Percentiles rank a stretch among this genome's conserved stretches.
These are phyloP conservation scores for Ceratothoa steindachneri DNA, from an alignment of 2,888 invertebrate genomes.

Conservation along the genomic window DNA sequence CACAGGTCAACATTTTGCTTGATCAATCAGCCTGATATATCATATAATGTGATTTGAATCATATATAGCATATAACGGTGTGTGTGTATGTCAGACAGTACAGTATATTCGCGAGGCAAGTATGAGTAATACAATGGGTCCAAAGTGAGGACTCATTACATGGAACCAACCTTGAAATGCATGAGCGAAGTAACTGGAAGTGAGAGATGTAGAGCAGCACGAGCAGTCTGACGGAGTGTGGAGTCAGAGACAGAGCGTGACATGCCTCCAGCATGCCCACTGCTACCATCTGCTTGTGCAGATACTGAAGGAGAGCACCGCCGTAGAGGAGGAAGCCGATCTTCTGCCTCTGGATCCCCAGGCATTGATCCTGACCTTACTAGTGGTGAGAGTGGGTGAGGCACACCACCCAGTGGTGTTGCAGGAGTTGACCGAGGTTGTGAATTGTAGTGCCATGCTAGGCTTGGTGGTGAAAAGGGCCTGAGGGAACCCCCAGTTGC, in stretches of 20 bases:
- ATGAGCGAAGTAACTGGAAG: constrained; percentile 53
- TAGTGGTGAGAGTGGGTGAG: constrained; percentile 39
- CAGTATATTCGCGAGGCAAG: too few relatives aligned
- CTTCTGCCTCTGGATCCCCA: constrained; percentile 41
- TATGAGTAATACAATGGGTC: too few relatives aligned
- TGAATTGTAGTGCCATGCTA: neutral
- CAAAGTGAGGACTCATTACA: too few relatives aligned
- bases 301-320: constrained; percentile 28
- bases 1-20: too few relatives aligned
- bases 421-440: constrained; percentile 36
- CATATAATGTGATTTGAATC: too few relatives aligned
- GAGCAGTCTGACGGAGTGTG: constrained; percentile 52
- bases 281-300: neutral
- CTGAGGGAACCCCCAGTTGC: neutral
- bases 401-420: constrained; percentile 38
- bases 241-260: constrained; percentile 53
- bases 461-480: constrained; percentile 6
- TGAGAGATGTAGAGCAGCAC: constrained; percentile 52
- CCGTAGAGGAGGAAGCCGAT: constrained; percentile 41
- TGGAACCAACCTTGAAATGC: constrained; percentile 55
- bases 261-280: constrained; percentile 49
- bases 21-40: too few relatives aligned
- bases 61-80: too few relatives aligned
- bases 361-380: constrained; percentile 43
- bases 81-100: too few relatives aligned